These are phyloP conservation scores for Marcusenius ussheri DNA, from an alignment of 2,113 vertebrate species.

Conservation along the genomic window DNA sequence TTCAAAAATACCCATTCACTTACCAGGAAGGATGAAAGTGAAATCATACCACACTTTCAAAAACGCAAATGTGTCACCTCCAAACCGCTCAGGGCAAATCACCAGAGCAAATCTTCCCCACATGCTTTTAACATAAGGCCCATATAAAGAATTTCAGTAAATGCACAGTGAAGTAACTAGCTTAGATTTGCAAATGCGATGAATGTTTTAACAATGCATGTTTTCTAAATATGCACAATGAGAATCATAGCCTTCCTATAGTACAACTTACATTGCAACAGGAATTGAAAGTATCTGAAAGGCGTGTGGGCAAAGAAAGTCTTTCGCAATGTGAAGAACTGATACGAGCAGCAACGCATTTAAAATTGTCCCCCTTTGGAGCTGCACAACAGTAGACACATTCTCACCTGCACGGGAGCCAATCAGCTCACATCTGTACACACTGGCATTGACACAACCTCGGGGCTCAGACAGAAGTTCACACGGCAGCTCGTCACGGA, in stretches of 20 bases:
- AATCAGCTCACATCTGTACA: constrained; percentile 50
- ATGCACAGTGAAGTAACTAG: not conserved
- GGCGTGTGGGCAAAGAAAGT: not conserved
- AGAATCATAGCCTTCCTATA: not conserved
- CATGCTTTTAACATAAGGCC: not conserved
- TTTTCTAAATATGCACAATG: not conserved
- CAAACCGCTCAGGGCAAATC: not conserved
- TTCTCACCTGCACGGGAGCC: constrained; percentile 29
- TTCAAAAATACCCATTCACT: constrained; percentile 8
- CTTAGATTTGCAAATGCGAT: constrained; percentile 3
- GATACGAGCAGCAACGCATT: not conserved
- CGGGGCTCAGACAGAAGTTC: constrained; percentile 56
- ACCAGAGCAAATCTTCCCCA: not conserved
- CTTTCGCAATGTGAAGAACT: not conserved
- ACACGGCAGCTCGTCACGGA: constrained; percentile 17
- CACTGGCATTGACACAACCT: constrained; percentile 59
- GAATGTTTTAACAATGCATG: not conserved
- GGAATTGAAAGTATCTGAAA: constrained; percentile 1
- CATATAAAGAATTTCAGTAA: not conserved
- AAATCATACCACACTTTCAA: constrained; percentile 6
- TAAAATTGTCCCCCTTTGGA: not conserved
- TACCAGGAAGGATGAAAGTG: constrained; percentile 5
- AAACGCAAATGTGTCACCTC: not conserved
- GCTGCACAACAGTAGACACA: constrained; percentile 48
- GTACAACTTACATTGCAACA: constrained; percentile 1